Conservation (phyloP, 2,888 invertebrate genomes). For the Anoncus sp. region DNA sequence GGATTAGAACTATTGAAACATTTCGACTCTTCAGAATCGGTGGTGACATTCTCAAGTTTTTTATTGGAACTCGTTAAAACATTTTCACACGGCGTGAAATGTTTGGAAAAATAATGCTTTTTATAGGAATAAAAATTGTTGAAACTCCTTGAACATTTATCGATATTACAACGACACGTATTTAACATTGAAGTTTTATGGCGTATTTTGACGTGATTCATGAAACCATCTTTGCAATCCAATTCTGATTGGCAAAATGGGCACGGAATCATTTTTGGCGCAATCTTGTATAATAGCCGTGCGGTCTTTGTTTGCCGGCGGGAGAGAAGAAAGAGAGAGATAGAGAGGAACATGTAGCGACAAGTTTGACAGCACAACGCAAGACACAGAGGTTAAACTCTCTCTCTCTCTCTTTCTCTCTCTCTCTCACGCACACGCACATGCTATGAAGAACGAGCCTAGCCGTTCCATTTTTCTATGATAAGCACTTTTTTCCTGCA, state of each 20-base stretch:
- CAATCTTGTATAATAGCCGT: too few relatives aligned
- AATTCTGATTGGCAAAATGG: slow-evolving; percentile 42
- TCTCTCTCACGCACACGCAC: too few relatives aligned
- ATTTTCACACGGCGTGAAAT: slow-evolving; percentile 23
- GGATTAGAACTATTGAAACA: slow-evolving; percentile 1
- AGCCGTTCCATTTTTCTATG: too few relatives aligned
- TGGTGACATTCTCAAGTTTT: background rate
- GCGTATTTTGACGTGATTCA: slow-evolving; percentile 35
- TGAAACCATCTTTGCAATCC: slow-evolving; percentile 30
- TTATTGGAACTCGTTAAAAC: background rate
- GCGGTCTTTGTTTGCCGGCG: too few relatives aligned
- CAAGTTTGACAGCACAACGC: too few relatives aligned
- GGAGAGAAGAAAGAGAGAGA: too few relatives aligned
- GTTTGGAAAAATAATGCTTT: slow-evolving; percentile 49
- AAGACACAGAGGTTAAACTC: too few relatives aligned
- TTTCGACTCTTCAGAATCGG: background rate
- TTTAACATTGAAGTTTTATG: slow-evolving; percentile 27
- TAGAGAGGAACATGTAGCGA: too few relatives aligned
- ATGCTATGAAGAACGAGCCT: too few relatives aligned
- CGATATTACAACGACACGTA: slow-evolving; percentile 48
- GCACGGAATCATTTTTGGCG: slow-evolving; percentile 53
- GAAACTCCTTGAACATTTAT: slow-evolving; percentile 49
- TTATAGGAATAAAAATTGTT: slow-evolving; percentile 46
- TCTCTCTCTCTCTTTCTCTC: too few relatives aligned
- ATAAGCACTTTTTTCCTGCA: too few relatives aligned